These are phyloP conservation scores for Solenopsis fugax DNA, from an alignment of 1,140 invertebrate species.

Conservation along the genomic window DNA sequence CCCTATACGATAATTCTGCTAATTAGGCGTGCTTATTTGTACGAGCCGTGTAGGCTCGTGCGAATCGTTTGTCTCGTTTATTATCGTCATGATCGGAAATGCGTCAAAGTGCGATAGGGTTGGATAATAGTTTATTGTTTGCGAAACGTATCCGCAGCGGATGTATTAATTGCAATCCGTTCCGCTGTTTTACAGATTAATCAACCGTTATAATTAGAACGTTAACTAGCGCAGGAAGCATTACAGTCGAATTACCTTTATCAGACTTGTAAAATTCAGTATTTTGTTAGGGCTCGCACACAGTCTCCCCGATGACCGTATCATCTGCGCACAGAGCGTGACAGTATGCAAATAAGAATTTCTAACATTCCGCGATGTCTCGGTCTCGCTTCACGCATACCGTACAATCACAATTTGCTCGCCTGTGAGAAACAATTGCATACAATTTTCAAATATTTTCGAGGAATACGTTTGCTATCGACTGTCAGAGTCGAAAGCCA, in stretches of 20 bases:
- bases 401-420: not conserved
- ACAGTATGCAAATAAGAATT: constrained; percentile 29
- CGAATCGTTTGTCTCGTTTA: constrained; percentile 22
- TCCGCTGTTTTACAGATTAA: constrained; percentile 61
- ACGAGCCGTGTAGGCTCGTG: not conserved
- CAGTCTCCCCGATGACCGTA: not conserved
- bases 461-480: not conserved
- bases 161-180: constrained; percentile 57
- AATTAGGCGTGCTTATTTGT: constrained; percentile 1
- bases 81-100: constrained; percentile 52
- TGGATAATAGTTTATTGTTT: constrained; percentile 74
- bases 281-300: not conserved
- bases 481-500: not conserved
- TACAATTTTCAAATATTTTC: constrained; percentile 30
- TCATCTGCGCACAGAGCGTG: not conserved
- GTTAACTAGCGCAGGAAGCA: not conserved
- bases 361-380: not conserved
- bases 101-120: constrained; percentile 45
- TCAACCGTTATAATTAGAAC: constrained; percentile 50
- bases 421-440: not conserved
- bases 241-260: not conserved
- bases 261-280: not conserved
- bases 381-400: not conserved
- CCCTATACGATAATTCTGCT: not conserved
- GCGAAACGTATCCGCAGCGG: constrained; percentile 39